These are phyloP conservation scores for Leptinotarsa haldemani DNA, from an alignment of 2,888 invertebrate genomes.

Conservation along the genomic window DNA sequence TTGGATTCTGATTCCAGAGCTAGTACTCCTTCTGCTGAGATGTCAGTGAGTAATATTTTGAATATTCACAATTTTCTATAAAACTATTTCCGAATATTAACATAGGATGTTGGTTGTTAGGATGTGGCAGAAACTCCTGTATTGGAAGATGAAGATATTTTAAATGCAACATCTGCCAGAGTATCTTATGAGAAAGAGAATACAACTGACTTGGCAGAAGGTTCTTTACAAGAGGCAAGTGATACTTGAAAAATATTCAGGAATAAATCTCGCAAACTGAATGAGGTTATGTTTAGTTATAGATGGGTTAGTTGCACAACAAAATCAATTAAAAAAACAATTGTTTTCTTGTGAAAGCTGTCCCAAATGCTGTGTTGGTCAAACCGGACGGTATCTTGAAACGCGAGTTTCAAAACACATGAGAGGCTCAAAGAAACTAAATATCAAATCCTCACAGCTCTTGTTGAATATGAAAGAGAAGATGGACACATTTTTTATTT, in stretches of 20 bases:
- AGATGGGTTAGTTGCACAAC: too few relatives aligned
- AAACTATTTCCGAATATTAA: not conserved
- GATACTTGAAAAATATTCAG: not conserved
- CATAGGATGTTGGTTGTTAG: conserved; percentile 34
- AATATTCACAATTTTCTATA: not conserved
- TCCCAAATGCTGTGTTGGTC: too few relatives aligned
- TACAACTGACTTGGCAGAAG: conserved; percentile 51
- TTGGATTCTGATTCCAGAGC: conserved; percentile 58
- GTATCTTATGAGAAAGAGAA: conserved; percentile 48
- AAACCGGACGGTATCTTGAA: too few relatives aligned
- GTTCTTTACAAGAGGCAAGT: conserved; percentile 44
- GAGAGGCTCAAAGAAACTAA: too few relatives aligned
- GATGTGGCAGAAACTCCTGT: conserved; percentile 46
- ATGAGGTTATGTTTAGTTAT: not conserved
- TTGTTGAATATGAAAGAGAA: too few relatives aligned
- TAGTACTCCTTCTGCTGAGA: conserved; percentile 57
- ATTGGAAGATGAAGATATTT: conserved; percentile 43
- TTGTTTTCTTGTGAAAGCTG: too few relatives aligned
- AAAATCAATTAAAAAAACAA: too few relatives aligned
- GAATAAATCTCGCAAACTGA: not conserved
- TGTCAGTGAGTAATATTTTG: conserved; percentile 44
- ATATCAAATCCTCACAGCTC: too few relatives aligned
- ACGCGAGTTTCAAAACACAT: too few relatives aligned
- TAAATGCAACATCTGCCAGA: conserved; percentile 45
- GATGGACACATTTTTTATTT: too few relatives aligned